Percentiles rank a stretch among this genome's conserved stretches.
phyloP scores from a whole-genome alignment of 2,797 vertebrate genomes.

The Zonotrichia albicollis region DNA sequence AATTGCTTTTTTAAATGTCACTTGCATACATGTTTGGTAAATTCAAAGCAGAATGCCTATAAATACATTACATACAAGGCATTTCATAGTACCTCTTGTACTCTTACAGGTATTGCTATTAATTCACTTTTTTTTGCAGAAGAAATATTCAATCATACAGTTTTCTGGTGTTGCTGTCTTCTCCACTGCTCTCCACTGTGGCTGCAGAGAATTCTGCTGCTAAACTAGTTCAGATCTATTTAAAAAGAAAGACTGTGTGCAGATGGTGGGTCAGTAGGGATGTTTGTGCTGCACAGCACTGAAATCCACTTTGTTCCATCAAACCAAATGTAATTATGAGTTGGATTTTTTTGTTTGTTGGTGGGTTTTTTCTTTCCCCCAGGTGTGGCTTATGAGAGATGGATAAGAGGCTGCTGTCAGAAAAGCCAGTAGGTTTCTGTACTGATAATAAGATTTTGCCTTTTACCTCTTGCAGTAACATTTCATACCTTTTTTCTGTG shows the following conservation, averaged over 20 bases:
- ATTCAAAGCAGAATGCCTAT: neutral
- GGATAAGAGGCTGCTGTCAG: neutral
- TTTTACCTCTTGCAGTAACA: neutral
- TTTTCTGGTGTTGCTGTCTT: neutral
- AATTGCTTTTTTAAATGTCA: neutral
- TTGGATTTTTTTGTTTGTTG: neutral
- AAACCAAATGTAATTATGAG: neutral
- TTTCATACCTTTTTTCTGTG: neutral
- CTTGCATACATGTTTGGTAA: neutral
- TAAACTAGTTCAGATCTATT: neutral
- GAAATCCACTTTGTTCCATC: neutral
- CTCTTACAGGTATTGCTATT: neutral
- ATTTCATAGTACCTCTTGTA: neutral
- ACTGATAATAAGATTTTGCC: neutral
- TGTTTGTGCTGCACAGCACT: neutral
- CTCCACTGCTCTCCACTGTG: neutral
- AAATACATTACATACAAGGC: neutral
- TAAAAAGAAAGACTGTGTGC: neutral
- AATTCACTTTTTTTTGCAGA: neutral
- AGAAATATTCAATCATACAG: neutral
- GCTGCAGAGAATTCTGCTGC: neutral
- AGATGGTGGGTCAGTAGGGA: neutral
- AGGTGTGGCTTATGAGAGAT: neutral
- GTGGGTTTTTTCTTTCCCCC: fast-evolving
- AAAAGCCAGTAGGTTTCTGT: neutral